phyloP scores from a whole-genome alignment of 1,140 invertebrate species.

The Potamilus streckersoni region DNA sequence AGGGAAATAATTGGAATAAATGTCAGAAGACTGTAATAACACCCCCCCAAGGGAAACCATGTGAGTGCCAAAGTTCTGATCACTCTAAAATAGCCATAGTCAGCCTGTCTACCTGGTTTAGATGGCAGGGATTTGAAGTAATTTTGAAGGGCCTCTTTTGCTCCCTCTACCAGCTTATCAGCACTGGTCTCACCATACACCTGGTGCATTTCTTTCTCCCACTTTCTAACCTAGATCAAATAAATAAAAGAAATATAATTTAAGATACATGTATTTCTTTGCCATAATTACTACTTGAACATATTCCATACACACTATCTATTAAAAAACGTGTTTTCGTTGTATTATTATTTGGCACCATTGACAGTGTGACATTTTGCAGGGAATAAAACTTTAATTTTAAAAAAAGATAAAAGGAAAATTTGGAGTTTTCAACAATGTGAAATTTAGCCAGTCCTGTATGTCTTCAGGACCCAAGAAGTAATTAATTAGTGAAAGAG shows the following conservation, averaged over 20 bases:
- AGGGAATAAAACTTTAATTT: not conserved
- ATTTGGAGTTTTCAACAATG: not conserved
- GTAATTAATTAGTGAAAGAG: no score
- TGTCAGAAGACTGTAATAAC: not conserved
- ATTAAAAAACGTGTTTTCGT: not conserved
- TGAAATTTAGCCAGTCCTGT: not conserved
- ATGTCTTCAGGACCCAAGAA: no score
- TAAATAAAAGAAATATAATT: slow-evolving; percentile 4
- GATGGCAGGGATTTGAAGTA: slow-evolving; percentile 58
- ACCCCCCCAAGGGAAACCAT: not conserved
- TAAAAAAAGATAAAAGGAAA: not conserved
- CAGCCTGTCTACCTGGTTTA: slow-evolving; percentile 45
- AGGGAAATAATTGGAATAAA: not conserved
- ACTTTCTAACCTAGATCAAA: slow-evolving; percentile 49
- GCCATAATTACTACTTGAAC: not conserved
- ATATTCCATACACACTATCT: not conserved
- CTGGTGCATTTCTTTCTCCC: slow-evolving; percentile 65
- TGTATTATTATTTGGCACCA: not conserved
- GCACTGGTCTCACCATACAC: slow-evolving; percentile 61
- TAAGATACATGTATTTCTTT: not conserved
- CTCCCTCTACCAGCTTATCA: slow-evolving; percentile 37
- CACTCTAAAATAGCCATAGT: not conserved
- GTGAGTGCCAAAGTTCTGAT: not conserved
- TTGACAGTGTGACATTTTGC: not conserved
- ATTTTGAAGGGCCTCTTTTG: slow-evolving; percentile 45